Evolutionary conservation across 2,113 vertebrate species (phyloP).

Genomic region (Willisornis vidua): DNA sequence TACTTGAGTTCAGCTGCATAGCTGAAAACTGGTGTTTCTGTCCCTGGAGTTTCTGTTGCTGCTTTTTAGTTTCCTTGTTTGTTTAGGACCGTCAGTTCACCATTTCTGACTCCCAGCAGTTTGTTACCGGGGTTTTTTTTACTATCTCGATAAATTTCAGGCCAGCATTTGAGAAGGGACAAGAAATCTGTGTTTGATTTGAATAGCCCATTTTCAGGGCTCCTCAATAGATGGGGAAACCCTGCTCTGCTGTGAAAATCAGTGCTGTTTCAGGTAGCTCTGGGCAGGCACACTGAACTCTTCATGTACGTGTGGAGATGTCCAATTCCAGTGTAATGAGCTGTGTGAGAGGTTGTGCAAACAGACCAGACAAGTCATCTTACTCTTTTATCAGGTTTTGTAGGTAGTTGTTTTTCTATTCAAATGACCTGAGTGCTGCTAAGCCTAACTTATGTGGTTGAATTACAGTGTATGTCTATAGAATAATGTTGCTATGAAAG

Average conservation of each 20-base stretch:
- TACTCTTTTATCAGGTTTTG: not conserved
- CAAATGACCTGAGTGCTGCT: not conserved
- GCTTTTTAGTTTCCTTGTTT: not conserved
- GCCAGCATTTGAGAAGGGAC: not conserved
- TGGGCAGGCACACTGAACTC: not conserved
- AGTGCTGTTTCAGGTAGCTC: not conserved
- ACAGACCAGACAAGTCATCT: not conserved
- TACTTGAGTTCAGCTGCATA: not conserved
- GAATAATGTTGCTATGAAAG: not conserved
- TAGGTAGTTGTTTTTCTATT: not conserved
- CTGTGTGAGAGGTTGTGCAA: not conserved
- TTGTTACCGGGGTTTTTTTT: accelerated
- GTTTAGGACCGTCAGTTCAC: not conserved
- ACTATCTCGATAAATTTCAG: not conserved
- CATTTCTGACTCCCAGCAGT: not conserved
- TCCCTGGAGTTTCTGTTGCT: not conserved
- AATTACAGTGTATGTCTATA: not conserved
- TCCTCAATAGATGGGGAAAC: not conserved
- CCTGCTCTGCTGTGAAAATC: not conserved
- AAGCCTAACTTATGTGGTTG: not conserved
- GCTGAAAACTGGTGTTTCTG: not conserved
- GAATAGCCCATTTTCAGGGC: not conserved
- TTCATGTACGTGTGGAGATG: not conserved
- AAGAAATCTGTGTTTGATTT: not conserved
- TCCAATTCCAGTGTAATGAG: not conserved